Evolutionary conservation across 2,888 invertebrate genomes (phyloP).

Genomic region (Ochropleura leucogaster): DNA sequence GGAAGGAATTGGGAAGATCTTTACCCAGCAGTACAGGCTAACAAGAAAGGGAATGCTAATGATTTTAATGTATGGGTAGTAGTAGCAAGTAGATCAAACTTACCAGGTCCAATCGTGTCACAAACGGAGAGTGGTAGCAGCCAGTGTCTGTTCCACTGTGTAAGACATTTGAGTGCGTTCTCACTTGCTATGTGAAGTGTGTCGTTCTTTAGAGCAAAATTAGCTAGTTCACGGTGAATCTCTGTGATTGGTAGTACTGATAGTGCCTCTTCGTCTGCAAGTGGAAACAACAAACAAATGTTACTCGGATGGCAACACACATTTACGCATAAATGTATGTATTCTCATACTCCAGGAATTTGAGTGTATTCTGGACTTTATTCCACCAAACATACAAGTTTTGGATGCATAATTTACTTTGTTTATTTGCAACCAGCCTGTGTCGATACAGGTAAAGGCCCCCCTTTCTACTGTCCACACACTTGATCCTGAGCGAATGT

Average conservation of each 20-base stretch:
- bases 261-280: conserved; percentile 73
- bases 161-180: conserved; percentile 75
- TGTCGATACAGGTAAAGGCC: not conserved
- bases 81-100: conserved; percentile 23
- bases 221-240: conserved; percentile 77
- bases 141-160: conserved; percentile 75
- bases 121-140: conserved; percentile 76
- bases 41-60: no score
- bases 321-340: not conserved
- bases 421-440: not conserved
- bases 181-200: conserved; percentile 75
- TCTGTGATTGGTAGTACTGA: conserved; percentile 79
- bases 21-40: no score
- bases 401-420: not conserved
- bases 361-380: not conserved
- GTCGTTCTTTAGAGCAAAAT: conserved; percentile 72
- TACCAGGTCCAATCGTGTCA: conserved; percentile 51
- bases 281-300: not conserved
- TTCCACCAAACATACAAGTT: not conserved
- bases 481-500: not conserved
- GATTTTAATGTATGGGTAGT: not conserved
- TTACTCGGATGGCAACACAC: not conserved
- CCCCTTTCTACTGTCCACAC: not conserved
- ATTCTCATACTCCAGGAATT: no score
- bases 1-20: no score